These are phyloP conservation scores for Mastomys coucha DNA, from an alignment of 2,113 vertebrate species.

Conservation along the genomic window DNA sequence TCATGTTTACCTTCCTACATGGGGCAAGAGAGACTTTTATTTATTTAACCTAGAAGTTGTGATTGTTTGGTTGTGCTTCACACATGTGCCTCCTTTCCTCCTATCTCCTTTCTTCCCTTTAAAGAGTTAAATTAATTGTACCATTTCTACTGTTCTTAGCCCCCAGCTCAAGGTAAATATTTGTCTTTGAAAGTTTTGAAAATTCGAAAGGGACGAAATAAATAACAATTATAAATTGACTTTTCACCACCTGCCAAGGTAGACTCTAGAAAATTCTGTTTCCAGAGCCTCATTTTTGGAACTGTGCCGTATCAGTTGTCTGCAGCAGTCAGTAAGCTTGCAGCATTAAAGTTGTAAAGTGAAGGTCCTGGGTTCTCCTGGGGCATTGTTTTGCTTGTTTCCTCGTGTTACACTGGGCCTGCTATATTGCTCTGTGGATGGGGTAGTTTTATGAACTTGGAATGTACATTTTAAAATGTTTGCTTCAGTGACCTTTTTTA, in stretches of 20 bases:
- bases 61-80: neutral
- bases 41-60: neutral
- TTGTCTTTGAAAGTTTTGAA: neutral
- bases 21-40: neutral
- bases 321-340: neutral
- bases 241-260: neutral
- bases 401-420: neutral
- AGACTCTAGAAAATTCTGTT: conserved; percentile 52
- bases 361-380: neutral
- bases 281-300: neutral
- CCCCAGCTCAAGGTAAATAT: neutral
- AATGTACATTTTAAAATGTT: neutral
- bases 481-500: neutral
- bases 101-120: neutral
- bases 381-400: neutral
- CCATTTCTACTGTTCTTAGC: neutral
- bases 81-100: neutral
- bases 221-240: neutral
- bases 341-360: neutral
- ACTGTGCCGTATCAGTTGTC: neutral
- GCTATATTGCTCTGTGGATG: neutral
- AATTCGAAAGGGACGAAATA: neutral
- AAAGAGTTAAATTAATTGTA: conserved; percentile 33
- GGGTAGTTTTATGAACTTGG: neutral
- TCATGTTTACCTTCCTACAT: neutral